Base-by-base conservation (phyloP, 35 echinoderm and acorn worm species). In the Apostichopus parvimensis region DNA sequence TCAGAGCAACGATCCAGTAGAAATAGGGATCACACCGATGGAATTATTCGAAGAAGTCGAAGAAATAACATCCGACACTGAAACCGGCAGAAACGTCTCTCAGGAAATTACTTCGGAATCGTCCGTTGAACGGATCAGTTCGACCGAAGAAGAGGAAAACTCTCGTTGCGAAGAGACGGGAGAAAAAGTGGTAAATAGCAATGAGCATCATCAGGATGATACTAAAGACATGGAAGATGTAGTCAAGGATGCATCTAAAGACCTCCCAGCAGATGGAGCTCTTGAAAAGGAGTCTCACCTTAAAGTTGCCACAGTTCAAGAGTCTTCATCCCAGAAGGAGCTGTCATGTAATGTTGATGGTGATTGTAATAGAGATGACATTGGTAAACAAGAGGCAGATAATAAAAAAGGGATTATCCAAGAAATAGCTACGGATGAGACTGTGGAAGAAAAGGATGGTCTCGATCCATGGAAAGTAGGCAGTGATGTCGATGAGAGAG, bases 11-110 rank as follows among this genome's bases (percentile, higher is more conserved):
- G 64, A 68, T 9, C 71, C 71, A 18, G 71, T 18, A 18, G 71
- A 75, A 20, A 7, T 20, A 75, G 6, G 15, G 17, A 75, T 18
- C 71, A 75, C 71, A 18, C 71, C 71, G 14, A 75, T 75, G 71
- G 71, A 75, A 18, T 75, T 75, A 75, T 75, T 75, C n/a, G 71
- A 75, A 75, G 71, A 75, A 75, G 71, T 75, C 0, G 71, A 75
- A 18, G 71, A 75, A 22, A 18, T 75, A 75, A n/a, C 11, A n/a
- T 75, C 71, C 7, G 6, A 20, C 14, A 21, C 14, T 75, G 20
- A 22, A 1, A 22, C 14, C 4, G 17, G 71, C 14, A n/a, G 20
- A 6, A 75, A 7, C 1, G 71, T 18, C 1, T 7, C 71, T 75
- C 71, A 75, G 71, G 71, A 75, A 75, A 75, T n/a, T 7, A 18